Evolutionary conservation across 2,797 vertebrate species (phyloP), one percentile per base, ranked within the genome.

Genomic region (Halcyon chelicuti): DNA sequence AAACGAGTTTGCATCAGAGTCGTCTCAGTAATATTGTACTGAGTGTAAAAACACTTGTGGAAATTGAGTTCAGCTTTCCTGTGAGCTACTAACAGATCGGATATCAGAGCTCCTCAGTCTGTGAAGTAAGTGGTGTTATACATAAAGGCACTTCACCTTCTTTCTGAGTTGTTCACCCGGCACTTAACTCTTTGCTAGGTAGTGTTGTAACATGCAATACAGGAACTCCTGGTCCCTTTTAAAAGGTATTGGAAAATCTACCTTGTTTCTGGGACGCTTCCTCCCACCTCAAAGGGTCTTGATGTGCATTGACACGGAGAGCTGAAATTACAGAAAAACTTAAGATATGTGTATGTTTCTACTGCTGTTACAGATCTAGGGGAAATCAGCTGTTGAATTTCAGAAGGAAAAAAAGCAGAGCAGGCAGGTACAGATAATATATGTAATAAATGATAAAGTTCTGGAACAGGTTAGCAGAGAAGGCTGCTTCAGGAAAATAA

Each of bases 21-120:
- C 78, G 44, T 14, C 31, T 37, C n/a, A 0, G 1, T 51, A 63
- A 63, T 46, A 9, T 12, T 31, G 4, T 8, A 47, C 0, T 19
- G 40, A 63, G n/a, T 22, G 15, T 37, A 49, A 79, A 89, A 81
- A 54, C 37, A 35, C 18, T 40, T 39, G 63, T 67, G 78, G 67
- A 82, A 93, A 88, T 5, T 15, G 47, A 44, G 31, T 40, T 88
- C 60, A 28, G 28, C 21, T 88, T 84, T 70, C 12, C 25, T 44
- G n/a, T 65, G 52, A n/a, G 31, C 51, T 66, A 1, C 37, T 29
- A 65, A 61, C 63, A n/a, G 47, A 35, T 31, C 39, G 68, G 40
- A 29, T 37, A 31, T 3, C 2, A 9, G 14, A 84, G 54, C 31
- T 62, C 54, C 33, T 54, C 33, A 23, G 29, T 4, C 49, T 74